These are phyloP conservation scores for Caloenas nicobarica DNA, from an alignment of 2,113 vertebrate species.

Conservation along the genomic window DNA sequence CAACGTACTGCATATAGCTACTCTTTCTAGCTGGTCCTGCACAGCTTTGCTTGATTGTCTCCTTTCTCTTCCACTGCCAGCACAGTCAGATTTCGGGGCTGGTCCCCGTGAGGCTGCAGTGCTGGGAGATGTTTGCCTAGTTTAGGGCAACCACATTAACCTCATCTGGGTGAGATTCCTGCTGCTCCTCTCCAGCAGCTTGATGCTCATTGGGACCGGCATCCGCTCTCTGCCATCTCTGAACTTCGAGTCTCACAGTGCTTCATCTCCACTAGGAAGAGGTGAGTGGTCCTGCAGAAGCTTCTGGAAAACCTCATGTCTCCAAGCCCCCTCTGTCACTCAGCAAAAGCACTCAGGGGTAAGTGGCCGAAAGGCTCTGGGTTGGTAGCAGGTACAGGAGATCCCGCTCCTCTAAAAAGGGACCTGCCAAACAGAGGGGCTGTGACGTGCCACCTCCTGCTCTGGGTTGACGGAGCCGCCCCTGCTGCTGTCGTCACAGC, in stretches of 20 bases:
- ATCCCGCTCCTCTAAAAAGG: background rate
- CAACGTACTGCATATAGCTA: background rate
- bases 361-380: background rate
- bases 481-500: background rate
- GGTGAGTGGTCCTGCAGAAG: background rate
- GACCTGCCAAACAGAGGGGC: background rate
- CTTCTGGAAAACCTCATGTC: background rate
- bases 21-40: background rate
- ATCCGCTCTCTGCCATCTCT: background rate
- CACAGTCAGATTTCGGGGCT: background rate
- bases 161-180: background rate
- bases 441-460: accelerated
- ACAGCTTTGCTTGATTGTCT: background rate
- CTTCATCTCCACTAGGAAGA: background rate
- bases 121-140: background rate
- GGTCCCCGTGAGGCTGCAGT: background rate
- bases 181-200: background rate
- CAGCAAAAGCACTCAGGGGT: background rate
- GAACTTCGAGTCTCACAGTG: accelerated
- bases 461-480: background rate
- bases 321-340: background rate
- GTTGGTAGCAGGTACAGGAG: background rate
- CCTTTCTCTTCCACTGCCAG: background rate
- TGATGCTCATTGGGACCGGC: accelerated
- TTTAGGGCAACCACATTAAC: background rate